These are phyloP conservation scores for Arvicanthis niloticus DNA, from an alignment of 2,113 vertebrate species.

Conservation along the genomic window DNA sequence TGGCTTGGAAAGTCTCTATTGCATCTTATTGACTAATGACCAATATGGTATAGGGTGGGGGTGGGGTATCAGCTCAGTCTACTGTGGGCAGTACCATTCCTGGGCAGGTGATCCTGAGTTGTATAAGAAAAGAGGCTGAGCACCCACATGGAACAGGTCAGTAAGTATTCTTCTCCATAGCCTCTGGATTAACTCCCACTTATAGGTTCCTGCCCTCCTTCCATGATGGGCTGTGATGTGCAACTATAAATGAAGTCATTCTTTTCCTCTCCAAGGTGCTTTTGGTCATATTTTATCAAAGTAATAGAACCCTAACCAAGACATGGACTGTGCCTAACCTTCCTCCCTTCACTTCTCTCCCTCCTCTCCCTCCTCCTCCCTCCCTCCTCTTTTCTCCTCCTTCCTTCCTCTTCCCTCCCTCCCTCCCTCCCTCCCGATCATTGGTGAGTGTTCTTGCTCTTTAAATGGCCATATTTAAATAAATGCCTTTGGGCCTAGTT, in stretches of 20 bases:
- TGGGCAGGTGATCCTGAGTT: neutral
- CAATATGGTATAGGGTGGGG: too few relatives aligned
- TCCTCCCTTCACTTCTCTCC: too few relatives aligned
- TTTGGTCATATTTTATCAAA: neutral
- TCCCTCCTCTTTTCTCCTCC: too few relatives aligned
- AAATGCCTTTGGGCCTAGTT: neutral
- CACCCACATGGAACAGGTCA: neutral
- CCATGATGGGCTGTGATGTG: neutral
- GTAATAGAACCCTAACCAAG: neutral
- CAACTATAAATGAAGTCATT: neutral
- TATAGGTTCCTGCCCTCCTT: neutral
- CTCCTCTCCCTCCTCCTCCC: too few relatives aligned
- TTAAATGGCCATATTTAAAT: neutral
- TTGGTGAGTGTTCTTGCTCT: neutral
- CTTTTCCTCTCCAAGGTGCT: neutral
- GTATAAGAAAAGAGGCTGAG: neutral
- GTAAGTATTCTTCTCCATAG: neutral
- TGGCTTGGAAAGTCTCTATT: neutral
- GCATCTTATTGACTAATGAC: neutral
- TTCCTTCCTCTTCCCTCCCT: too few relatives aligned
- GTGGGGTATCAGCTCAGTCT: neutral
- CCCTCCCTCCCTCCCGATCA: too few relatives aligned
- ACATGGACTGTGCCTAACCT: neutral
- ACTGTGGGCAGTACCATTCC: neutral
- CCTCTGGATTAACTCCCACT: neutral